Conservation (phyloP, 1,140 invertebrate species). For the Drosophila ironensis region DNA sequence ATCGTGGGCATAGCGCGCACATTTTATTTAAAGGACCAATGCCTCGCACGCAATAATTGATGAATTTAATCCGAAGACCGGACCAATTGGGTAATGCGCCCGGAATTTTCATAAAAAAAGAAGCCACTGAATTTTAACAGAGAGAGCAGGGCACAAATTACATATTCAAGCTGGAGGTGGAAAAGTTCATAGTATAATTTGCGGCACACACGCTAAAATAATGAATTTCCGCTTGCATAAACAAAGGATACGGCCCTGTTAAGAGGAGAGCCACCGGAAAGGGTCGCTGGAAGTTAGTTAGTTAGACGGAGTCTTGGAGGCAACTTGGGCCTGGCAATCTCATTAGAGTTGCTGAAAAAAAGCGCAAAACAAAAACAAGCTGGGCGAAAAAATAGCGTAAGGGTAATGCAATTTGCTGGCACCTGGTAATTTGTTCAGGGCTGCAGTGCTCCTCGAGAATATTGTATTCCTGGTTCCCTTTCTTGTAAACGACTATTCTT, state of each 20-base stretch:
- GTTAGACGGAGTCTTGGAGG: constrained; percentile 14
- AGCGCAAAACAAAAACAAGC: background rate
- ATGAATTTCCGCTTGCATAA: constrained; percentile 71
- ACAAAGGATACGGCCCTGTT: constrained; percentile 29
- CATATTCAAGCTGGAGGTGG: background rate
- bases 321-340: constrained; percentile 26
- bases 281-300: background rate
- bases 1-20: background rate
- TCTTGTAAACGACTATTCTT: too few species aligned
- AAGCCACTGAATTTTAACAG: too few species aligned
- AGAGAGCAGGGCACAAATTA: background rate
- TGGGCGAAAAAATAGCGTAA: background rate
- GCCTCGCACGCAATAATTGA: background rate
- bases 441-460: background rate
- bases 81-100: constrained; percentile 22
- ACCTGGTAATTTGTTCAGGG: constrained; percentile 24
- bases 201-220: constrained; percentile 64
- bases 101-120: too few species aligned
- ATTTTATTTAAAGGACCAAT: constrained; percentile 19
- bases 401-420: constrained; percentile 18
- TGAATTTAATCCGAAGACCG: constrained; percentile 33
- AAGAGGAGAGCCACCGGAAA: background rate
- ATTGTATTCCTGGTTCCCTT: constrained; percentile 4
- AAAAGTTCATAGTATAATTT: constrained; percentile 62
- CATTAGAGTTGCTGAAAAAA: constrained; percentile 14